Percentiles rank a stretch among this genome's conserved stretches.
Conservation (phyloP, 2,113 vertebrate genomes). For the Percopsis transmontana region DNA sequence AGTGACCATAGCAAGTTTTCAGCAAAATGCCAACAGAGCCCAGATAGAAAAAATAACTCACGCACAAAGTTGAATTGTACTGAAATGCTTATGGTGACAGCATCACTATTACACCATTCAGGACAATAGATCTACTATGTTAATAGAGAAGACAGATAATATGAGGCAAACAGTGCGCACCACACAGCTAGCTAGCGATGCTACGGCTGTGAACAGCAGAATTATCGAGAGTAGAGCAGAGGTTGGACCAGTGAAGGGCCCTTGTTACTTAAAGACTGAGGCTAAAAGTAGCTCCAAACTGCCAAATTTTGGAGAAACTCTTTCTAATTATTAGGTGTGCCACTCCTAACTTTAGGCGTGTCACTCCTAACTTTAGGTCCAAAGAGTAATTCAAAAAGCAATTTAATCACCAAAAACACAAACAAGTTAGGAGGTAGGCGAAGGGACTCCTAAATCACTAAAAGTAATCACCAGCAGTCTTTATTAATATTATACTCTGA, state of each 20-base stretch:
- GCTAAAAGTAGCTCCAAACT: slow-evolving; percentile 7
- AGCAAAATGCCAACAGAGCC: not conserved
- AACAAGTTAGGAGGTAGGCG: no score
- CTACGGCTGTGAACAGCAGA: slow-evolving; percentile 28
- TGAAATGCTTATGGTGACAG: slow-evolving; percentile 5
- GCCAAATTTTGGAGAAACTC: no score
- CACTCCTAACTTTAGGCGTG: no score
- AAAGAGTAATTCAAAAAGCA: no score
- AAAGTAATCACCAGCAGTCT: no score
- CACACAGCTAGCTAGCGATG: slow-evolving; percentile 26
- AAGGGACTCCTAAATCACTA: no score
- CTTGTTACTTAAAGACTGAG: slow-evolving; percentile 68
- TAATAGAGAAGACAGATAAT: slow-evolving; percentile 4
- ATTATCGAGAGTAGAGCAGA: slow-evolving; percentile 18
- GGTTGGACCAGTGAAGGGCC: slow-evolving; percentile 52
- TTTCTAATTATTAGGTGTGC: no score
- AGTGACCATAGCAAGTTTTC: not conserved
- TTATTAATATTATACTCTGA: no score
- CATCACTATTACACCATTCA: slow-evolving; percentile 13
- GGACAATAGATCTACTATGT: not conserved
- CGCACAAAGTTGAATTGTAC: slow-evolving; percentile 2
- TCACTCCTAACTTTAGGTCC: no score
- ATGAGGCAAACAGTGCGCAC: slow-evolving; percentile 9
- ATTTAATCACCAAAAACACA: no score
- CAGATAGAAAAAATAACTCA: not conserved